Evolutionary conservation across 2,888 invertebrate genomes (phyloP), one percentile per base, ranked within the genome.

Genomic region (Leucania comma): DNA sequence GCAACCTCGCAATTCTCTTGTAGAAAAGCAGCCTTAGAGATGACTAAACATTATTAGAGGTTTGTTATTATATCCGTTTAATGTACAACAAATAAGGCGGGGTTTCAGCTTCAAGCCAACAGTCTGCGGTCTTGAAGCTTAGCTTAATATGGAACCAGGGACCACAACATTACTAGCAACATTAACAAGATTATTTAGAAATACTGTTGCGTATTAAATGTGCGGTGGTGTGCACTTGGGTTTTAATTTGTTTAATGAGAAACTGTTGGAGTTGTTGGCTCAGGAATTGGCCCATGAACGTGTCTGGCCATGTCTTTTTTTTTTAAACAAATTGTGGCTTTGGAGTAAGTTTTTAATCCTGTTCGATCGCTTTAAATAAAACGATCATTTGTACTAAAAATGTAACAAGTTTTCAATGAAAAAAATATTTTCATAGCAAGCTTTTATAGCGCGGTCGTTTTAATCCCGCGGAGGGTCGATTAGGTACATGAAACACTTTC

Each of bases 51-150:
- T 48, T 67, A 73, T 58, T 54, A 42, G 12, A 56, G 68, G 51
- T 50, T 59, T 74, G 71, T 60, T 66, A 74, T 65, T 70, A 75
- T 66, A 71, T 70, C 60, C 66, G 51, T 62, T 75, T 51, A 63
- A 81, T 78, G 62, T n/a, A 46, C 75, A 68, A 56, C 75, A 72
- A 82, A 72, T 78, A 78, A 60, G 66, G 65, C 68, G 10, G 42
- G 48, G 57, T 38, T 60, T 77, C 74, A 61, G 74, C 69, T 63
- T 22, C 17, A 20, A 35, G 56, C 62, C 51, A 57, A 63, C 29
- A 62, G 60, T 46, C 26, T 78, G 78, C 68, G 73, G 81, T 74
- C 46, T 60, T 46, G 22, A 26, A 48, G 58, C 50, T 12, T n/a
- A 10, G 72, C 68, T 79, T 68, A 71, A 71, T 58, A 72, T 68